Conservation (phyloP, 2,797 vertebrate species). For the Protosalanx chinensis region DNA sequence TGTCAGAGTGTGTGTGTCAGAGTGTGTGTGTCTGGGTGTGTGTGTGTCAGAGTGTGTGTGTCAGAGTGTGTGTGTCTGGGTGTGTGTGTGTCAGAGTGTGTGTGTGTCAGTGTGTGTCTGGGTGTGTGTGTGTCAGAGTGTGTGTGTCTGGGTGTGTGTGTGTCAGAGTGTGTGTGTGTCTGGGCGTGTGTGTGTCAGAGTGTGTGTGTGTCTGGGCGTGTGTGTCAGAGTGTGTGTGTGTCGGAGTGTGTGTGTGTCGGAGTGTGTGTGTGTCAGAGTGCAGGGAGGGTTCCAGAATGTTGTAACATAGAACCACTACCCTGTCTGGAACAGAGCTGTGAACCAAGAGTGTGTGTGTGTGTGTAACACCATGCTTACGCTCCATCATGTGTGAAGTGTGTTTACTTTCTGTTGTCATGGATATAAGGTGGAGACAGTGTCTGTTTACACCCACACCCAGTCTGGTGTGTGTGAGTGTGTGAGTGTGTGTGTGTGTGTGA, state of each 20-base stretch:
- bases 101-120: no score
- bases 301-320: background rate
- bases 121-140: background rate
- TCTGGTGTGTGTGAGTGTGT: background rate
- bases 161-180: background rate
- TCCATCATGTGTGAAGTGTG: background rate
- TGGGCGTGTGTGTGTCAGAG: background rate
- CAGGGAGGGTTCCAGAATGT: background rate
- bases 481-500: background rate
- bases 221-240: background rate
- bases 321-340: background rate
- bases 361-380: background rate
- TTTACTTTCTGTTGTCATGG: slow-evolving; percentile 8
- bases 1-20: background rate
- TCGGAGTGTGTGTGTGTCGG: background rate
- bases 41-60: background rate
- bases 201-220: background rate
- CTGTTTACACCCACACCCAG: background rate
- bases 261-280: no score
- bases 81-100: background rate
- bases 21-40: background rate
- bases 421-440: background rate
- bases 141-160: no score
- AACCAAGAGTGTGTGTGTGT: background rate
- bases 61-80: background rate